Evolutionary conservation across 2,888 invertebrate species (phyloP).

Genomic region (Drosophila helvetica): DNA sequence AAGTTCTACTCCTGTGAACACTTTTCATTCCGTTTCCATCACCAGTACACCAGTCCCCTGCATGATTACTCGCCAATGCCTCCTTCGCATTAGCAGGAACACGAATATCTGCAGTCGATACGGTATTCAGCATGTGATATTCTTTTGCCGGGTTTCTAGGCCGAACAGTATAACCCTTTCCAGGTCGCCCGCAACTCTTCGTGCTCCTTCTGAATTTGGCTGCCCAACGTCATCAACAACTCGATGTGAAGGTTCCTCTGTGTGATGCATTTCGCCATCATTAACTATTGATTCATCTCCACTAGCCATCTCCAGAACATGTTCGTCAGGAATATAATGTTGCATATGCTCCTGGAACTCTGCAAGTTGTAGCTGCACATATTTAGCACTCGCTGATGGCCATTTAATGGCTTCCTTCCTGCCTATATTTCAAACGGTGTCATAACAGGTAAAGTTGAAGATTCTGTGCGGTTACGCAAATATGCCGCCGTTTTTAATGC

Average conservation of each 20-base stretch:
- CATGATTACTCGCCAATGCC: not conserved
- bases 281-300: too few relatives aligned
- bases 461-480: not conserved
- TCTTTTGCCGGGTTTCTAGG: not conserved
- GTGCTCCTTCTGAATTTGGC: not conserved
- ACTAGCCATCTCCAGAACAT: not conserved
- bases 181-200: not conserved
- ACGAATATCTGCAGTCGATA: too few relatives aligned
- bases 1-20: too few relatives aligned
- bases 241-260: not conserved
- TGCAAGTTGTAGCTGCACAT: not conserved
- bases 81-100: not conserved
- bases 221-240: not conserved
- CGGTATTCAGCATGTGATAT: slow-evolving; percentile 1
- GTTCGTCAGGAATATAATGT: not conserved
- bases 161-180: not conserved
- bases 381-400: too few relatives aligned
- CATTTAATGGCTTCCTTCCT: slow-evolving; percentile 15
- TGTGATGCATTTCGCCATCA: too few relatives aligned
- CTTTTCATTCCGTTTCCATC: too few relatives aligned
- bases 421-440: slow-evolving; percentile 20
- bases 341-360: not conserved
- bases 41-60: too few relatives aligned
- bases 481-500: slow-evolving; percentile 1
- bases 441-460: not conserved